phyloP scores from a whole-genome alignment of 1,140 invertebrate genomes.

The Chionoecetes opilio region DNA sequence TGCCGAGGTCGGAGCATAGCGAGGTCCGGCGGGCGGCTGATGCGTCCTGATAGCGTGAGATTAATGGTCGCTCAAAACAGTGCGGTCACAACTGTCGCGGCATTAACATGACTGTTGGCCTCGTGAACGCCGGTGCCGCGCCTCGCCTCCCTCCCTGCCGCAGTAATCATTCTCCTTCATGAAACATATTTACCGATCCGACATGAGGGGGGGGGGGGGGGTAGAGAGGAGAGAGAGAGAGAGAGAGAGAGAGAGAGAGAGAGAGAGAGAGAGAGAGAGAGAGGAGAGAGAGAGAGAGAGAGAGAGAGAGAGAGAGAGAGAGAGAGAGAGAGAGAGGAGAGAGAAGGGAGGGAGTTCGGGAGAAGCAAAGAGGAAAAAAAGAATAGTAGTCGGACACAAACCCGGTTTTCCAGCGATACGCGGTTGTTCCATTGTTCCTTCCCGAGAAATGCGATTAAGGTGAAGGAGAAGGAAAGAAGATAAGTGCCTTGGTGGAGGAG shows the following conservation, averaged over 20 bases:
- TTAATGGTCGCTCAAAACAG: conserved; percentile 75
- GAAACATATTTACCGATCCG: background rate
- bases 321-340: background rate
- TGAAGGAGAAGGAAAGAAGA: background rate
- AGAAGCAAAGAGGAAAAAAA: background rate
- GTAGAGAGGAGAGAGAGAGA: background rate
- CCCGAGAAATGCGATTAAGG: background rate
- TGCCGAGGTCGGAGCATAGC: background rate
- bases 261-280: background rate
- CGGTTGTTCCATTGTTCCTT: background rate
- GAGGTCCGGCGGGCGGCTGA: conserved; percentile 27
- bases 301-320: background rate
- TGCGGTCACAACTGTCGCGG: conserved; percentile 65
- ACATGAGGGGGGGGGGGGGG: no score
- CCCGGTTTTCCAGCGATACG: conserved; percentile 11
- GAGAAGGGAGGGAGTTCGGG: background rate
- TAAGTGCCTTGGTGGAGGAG: background rate
- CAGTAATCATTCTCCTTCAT: background rate
- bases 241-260: background rate
- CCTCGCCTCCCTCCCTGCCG: background rate
- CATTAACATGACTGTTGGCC: conserved; percentile 73
- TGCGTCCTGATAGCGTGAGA: conserved; percentile 65
- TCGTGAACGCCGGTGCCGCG: background rate
- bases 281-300: background rate
- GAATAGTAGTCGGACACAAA: background rate